Evolutionary conservation across 1,140 invertebrate genomes (phyloP).

Genomic region (Dolichoris vasculosae): DNA sequence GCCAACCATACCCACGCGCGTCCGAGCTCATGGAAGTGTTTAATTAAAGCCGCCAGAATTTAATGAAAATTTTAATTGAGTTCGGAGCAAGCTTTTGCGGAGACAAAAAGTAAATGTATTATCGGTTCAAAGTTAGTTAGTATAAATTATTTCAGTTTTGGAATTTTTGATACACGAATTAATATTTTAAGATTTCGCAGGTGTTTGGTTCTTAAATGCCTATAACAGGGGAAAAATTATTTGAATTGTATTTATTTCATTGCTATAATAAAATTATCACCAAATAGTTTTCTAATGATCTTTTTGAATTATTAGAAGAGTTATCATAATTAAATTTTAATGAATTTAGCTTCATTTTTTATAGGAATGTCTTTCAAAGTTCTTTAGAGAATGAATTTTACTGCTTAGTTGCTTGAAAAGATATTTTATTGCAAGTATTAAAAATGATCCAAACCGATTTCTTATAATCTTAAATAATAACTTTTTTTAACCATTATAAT

Average conservation of each 20-base stretch:
- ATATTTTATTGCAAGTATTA: no score
- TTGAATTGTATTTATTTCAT: no score
- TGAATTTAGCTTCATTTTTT: neutral
- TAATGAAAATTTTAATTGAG: constrained; percentile 29
- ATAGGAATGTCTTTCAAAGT: neutral
- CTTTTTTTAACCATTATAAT: no score
- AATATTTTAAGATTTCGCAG: neutral
- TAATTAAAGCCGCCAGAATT: constrained; percentile 7
- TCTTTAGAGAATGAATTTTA: neutral
- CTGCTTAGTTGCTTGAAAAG: neutral
- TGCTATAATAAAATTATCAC: no score
- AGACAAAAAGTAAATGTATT: neutral
- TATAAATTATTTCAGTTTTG: neutral
- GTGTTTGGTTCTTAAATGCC: neutral
- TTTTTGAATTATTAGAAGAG: no score
- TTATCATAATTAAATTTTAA: neutral
- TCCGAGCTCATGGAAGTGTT: neutral
- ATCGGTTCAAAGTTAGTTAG: neutral
- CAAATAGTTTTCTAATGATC: no score
- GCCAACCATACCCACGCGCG: neutral
- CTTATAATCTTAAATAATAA: no score
- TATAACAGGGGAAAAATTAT: neutral
- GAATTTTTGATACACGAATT: neutral
- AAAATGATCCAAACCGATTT: no score
- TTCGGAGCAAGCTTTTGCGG: neutral